Evolutionary conservation across 2,797 vertebrate species (phyloP).

Genomic region (Melanotaenia parkinsoni): DNA sequence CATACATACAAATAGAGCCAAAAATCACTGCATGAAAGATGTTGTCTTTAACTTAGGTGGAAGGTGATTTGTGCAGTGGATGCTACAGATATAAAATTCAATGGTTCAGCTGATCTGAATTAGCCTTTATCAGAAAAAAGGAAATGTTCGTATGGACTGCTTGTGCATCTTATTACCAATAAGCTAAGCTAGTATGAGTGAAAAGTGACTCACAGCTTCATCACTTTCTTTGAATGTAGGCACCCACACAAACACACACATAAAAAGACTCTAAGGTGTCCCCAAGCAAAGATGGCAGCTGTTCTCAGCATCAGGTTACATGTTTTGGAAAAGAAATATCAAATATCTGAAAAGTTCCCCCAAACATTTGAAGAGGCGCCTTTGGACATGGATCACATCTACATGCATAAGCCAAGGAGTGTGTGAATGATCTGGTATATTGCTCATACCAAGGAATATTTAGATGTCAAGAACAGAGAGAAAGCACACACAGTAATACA

Average conservation of each 20-base stretch:
- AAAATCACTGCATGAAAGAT: background rate
- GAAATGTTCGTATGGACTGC: background rate
- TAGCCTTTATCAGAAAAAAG: background rate
- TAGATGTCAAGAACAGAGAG: slow-evolving; percentile 24
- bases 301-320: slow-evolving; percentile 55
- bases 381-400: slow-evolving; percentile 27
- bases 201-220: slow-evolving; percentile 65
- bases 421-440: slow-evolving; percentile 26
- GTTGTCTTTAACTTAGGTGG: background rate
- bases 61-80: background rate
- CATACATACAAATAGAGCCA: background rate
- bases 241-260: slow-evolving; percentile 7
- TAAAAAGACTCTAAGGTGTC: slow-evolving; percentile 53
- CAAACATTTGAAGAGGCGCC: slow-evolving; percentile 49
- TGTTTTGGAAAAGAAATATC: slow-evolving; percentile 64
- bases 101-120: background rate
- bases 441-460: slow-evolving; percentile 30
- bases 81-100: background rate
- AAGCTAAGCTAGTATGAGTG: slow-evolving; percentile 60
- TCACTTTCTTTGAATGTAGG: slow-evolving; percentile 35
- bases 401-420: slow-evolving; percentile 9
- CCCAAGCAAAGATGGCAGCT: slow-evolving; percentile 65
- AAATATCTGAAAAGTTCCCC: slow-evolving; percentile 70
- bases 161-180: slow-evolving; percentile 8
- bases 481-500: slow-evolving; percentile 22